A percentile compares a stretch with the other conserved stretches of the same genome.
These are phyloP conservation scores for Etheostoma cragini DNA, from an alignment of 2,113 vertebrate species.

Conservation along the genomic window DNA sequence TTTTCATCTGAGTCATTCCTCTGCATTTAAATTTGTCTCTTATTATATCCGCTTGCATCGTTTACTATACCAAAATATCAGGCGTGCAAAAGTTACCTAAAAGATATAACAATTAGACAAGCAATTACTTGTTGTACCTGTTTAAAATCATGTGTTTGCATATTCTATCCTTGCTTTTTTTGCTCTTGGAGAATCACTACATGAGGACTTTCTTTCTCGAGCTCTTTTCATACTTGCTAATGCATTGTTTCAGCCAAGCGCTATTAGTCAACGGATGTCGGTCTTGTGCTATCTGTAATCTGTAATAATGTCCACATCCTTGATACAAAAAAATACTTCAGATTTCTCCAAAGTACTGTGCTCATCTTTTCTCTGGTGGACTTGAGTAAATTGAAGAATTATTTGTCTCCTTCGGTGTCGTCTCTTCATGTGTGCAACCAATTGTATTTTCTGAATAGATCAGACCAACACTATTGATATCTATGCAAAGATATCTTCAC, in stretches of 20 bases:
- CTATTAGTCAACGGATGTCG: neutral
- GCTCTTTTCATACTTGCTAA: neutral
- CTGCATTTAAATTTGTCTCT: neutral
- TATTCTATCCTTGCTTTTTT: neutral
- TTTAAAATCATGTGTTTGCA: neutral
- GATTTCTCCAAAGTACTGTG: neutral
- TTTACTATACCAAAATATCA: neutral
- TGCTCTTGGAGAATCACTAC: neutral
- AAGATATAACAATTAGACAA: neutral
- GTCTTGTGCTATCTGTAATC: neutral
- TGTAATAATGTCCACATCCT: slow-evolving; percentile 10
- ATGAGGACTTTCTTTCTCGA: neutral
- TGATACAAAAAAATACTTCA: slow-evolving; percentile 10
- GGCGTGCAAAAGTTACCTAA: neutral
- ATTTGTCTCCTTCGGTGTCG: neutral
- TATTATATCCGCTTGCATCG: neutral
- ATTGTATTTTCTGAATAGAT: slow-evolving; percentile 13
- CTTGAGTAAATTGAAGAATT: slow-evolving; percentile 28
- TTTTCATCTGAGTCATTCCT: neutral
- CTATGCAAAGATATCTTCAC: neutral
- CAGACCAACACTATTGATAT: slow-evolving; percentile 3
- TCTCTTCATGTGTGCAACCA: slow-evolving; percentile 15
- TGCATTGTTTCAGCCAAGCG: slow-evolving; percentile 13
- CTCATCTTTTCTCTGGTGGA: neutral
- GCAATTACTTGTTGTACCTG: no score